These are phyloP conservation scores for Myotis daubentonii DNA, from an alignment of 2,797 vertebrate genomes.

Conservation along the genomic window DNA sequence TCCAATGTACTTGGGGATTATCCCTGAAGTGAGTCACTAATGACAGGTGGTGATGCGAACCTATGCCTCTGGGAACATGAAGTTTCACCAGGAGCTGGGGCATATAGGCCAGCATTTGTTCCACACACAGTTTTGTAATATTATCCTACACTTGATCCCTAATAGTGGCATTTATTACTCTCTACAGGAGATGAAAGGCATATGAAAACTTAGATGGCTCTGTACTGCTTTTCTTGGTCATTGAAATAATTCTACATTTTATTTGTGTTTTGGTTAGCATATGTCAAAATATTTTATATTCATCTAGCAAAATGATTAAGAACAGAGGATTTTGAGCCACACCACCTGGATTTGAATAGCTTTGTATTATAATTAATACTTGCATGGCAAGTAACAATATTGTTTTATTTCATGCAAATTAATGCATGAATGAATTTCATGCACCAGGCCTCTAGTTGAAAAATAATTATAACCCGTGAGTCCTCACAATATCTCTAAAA, in stretches of 20 bases:
- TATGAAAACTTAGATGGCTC: neutral
- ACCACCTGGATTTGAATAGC: neutral
- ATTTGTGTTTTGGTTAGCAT: neutral
- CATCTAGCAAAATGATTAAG: neutral
- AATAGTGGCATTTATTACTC: neutral
- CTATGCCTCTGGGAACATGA: neutral
- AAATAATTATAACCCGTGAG: neutral
- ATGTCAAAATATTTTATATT: neutral
- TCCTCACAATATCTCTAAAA: neutral
- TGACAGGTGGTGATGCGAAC: neutral
- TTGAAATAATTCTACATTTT: neutral
- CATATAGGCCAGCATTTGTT: neutral
- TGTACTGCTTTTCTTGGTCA: neutral
- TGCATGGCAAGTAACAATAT: neutral
- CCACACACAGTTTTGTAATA: neutral
- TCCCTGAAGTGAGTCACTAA: neutral
- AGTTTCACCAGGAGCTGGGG: neutral
- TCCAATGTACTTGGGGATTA: neutral
- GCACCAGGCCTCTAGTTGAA: no score
- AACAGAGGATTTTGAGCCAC: neutral
- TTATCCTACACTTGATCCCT: neutral
- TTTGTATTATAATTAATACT: neutral
- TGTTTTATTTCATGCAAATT: neutral
- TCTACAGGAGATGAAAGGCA: neutral
- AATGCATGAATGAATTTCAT: neutral